phyloP scores from a whole-genome alignment of 2,113 vertebrate species.

The Poeciliopsis turrubarensis region DNA sequence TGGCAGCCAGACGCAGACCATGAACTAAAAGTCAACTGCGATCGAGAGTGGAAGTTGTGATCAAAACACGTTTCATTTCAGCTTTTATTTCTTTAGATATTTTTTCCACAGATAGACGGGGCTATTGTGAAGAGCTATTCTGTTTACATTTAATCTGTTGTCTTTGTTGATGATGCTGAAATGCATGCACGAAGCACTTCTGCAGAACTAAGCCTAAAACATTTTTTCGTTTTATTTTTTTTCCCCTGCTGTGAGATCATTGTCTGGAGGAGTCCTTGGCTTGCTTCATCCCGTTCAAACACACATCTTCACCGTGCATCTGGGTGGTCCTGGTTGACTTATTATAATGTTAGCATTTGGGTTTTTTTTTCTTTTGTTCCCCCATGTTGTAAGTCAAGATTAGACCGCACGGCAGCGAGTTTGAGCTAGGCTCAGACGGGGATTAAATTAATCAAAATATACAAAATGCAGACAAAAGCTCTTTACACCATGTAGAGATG shows the following conservation, averaged over 20 bases:
- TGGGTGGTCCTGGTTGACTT: constrained; percentile 66
- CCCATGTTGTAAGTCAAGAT: constrained; percentile 48
- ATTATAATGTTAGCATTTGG: constrained; percentile 44
- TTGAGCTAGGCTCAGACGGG: constrained; percentile 45
- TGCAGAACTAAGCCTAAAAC: constrained; percentile 6
- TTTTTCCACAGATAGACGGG: constrained; percentile 10
- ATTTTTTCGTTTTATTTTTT: constrained; percentile 10
- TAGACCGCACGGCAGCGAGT: constrained; percentile 38
- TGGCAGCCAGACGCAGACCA: constrained; percentile 34
- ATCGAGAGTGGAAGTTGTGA: constrained; percentile 38
- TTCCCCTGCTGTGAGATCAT: constrained; percentile 47
- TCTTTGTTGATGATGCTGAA: neutral
- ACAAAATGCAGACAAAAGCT: constrained; percentile 23
- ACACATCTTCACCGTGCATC: constrained; percentile 54
- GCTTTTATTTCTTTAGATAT: constrained; percentile 46
- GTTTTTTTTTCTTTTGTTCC: neutral
- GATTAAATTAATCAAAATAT: constrained; percentile 53
- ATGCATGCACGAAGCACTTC: neutral
- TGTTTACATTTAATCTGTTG: neutral
- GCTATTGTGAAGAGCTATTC: neutral
- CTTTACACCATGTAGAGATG: constrained; percentile 25
- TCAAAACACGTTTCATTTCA: constrained; percentile 38
- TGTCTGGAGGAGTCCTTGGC: constrained; percentile 53
- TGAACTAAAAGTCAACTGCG: neutral
- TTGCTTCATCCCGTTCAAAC: constrained; percentile 40